Evolutionary conservation across 1,140 invertebrate genomes (phyloP), one percentile per base, ranked within the genome.

Genomic region (Cydia splendana): DNA sequence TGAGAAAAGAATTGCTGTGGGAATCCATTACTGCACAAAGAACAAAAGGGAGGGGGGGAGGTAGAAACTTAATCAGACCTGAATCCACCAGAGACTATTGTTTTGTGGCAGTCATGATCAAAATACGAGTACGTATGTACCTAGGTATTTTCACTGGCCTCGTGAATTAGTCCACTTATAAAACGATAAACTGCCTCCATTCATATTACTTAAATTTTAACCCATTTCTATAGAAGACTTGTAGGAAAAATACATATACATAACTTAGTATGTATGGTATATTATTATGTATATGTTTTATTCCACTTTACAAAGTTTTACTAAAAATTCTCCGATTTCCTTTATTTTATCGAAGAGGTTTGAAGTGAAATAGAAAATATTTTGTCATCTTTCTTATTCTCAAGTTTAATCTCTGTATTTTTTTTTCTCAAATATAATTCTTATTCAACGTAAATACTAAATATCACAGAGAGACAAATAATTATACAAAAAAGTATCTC

Each of bases 1-100:
- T 18, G 7, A 38, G 24, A 9, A 18, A 71, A 71, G n/a, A 38
- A 38, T 71, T 38, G 30, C 67, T n/a, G 34, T 42, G 67, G 67
- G n/a, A 71, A 71, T 71, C 30, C 67, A 42, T 45, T 42, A 71
- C 6, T 28, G 67, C n/a, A 38, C 67, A 42, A 42, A 6, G 67
- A 71, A 71, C 67, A 71, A 71, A 38, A 13, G 34, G 34, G 13
- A 30, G 34, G 5, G 34, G 67, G 51, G 34, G 34, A 18, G 5
- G 65, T 53, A 69, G 65, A 34, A 28, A 71, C 42, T 42, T 34
- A 71, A 71, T 71, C 67, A 71, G 2, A 38, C 18, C 67, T 71
- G 34, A 71, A 71, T 71, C 67, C 67, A 62, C 67, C 34, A n/a
- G 67, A 71, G 67, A 38, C 30, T 38, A 42, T 71, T 71, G 67